Conservation (phyloP, 2,797 vertebrate genomes). For the Enteromius treurensis region DNA sequence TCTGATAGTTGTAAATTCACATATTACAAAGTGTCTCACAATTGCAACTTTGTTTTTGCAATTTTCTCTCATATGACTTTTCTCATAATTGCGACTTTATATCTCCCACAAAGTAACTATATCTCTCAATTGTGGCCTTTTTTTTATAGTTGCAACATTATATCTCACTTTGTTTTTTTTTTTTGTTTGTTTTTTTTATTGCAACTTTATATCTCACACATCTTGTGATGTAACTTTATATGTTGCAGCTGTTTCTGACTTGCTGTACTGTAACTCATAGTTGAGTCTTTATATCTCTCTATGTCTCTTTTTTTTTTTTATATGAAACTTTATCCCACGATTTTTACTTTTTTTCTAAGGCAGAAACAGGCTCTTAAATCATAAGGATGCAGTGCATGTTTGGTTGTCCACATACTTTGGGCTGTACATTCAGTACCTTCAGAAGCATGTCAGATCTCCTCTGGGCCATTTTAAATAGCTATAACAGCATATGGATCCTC, state of each 20-base stretch:
- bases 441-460: not conserved
- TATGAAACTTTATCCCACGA: not conserved
- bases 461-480: slow-evolving; percentile 29
- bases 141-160: not conserved
- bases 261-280: not conserved
- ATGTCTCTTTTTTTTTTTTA: not conserved
- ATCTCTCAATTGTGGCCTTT: not conserved
- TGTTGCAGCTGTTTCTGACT: too few species aligned
- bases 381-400: not conserved
- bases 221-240: not conserved
- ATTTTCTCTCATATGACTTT: too few species aligned
- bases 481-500: slow-evolving; percentile 21
- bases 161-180: not conserved
- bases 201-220: not conserved
- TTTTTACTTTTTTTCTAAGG: not conserved
- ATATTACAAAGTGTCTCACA: not conserved
- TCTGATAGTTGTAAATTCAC: not conserved
- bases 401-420: not conserved
- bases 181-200: too few species aligned
- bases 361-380: not conserved
- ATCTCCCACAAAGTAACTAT: not conserved
- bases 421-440: not conserved
- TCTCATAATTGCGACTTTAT: not conserved
- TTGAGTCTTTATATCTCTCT: not conserved
- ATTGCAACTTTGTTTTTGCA: too few species aligned